Conservation (phyloP, 2,888 invertebrate species). For the Gandaritis pyraliata region DNA sequence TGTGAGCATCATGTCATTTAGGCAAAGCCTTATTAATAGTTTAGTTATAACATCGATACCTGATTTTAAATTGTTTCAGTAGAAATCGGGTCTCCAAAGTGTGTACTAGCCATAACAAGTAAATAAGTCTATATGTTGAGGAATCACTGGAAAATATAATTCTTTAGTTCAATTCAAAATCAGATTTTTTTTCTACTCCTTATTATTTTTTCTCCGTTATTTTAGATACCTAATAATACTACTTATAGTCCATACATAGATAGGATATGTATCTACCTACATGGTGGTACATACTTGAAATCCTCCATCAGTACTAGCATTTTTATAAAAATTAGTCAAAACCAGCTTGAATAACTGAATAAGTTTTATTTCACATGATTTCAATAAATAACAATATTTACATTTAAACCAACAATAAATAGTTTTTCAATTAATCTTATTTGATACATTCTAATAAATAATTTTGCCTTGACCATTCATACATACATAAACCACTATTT, state of each 20-base stretch:
- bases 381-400: constrained; percentile 50
- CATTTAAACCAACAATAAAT: constrained; percentile 34
- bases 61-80: constrained; percentile 1
- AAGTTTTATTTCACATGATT: constrained; percentile 49
- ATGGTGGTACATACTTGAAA: too few relatives aligned
- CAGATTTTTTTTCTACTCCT: constrained; percentile 50
- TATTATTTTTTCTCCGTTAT: not conserved
- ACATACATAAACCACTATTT: too few relatives aligned
- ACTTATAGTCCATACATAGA: too few relatives aligned
- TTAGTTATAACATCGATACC: not conserved
- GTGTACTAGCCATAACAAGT: constrained; percentile 16
- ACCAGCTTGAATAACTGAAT: constrained; percentile 33
- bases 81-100: constrained; percentile 1
- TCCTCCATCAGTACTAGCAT: too few relatives aligned
- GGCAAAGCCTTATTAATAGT: not conserved
- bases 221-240: too few relatives aligned
- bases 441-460: too few relatives aligned
- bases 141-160: constrained; percentile 75
- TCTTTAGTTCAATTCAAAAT: constrained; percentile 77
- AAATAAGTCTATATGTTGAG: constrained; percentile 55
- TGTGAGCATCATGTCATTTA: not conserved
- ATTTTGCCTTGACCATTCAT: too few relatives aligned
- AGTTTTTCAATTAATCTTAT: not conserved
- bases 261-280: too few relatives aligned
- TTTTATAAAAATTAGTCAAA: too few relatives aligned